Evolutionary conservation across 2,113 vertebrate species (phyloP).

Genomic region (Axis porcinus): DNA sequence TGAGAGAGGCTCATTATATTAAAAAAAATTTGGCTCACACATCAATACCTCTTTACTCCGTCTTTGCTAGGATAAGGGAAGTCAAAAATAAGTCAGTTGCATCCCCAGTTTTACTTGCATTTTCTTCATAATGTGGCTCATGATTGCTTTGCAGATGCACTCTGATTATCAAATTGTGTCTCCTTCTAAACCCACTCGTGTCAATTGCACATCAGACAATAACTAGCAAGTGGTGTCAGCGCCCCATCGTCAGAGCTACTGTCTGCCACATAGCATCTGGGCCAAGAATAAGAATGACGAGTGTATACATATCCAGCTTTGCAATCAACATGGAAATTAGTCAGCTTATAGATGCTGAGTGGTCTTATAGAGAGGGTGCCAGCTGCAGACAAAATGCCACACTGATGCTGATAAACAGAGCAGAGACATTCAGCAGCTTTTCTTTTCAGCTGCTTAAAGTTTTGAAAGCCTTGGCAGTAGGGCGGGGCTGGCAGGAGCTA

Average conservation of each 20-base stretch:
- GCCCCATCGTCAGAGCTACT: conserved; percentile 70
- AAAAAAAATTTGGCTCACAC: conserved; percentile 3
- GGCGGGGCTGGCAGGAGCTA: not conserved
- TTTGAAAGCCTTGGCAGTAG: not conserved
- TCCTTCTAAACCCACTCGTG: conserved; percentile 34
- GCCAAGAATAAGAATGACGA: conserved; percentile 72
- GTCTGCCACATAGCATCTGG: conserved; percentile 69
- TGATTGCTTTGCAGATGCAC: conserved; percentile 72
- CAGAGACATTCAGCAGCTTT: conserved; percentile 52
- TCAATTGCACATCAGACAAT: conserved; percentile 62
- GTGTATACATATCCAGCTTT: conserved; percentile 61
- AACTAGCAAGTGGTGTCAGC: conserved; percentile 58
- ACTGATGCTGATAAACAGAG: conserved; percentile 66
- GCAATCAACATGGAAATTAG: conserved; percentile 67
- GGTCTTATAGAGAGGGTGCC: conserved; percentile 69
- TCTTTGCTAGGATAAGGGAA: conserved; percentile 56
- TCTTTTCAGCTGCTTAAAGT: conserved; percentile 39
- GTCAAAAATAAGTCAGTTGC: conserved; percentile 43
- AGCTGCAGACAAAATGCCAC: conserved; percentile 73
- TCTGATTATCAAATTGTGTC: conserved; percentile 65
- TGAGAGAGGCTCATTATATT: conserved; percentile 41
- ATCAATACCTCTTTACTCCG: conserved; percentile 12
- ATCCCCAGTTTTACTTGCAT: conserved; percentile 50
- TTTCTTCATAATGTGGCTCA: conserved; percentile 36
- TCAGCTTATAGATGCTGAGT: conserved; percentile 66